Evolutionary conservation across 1,140 invertebrate species (phyloP).

Genomic region (Steinernema khuongi): DNA sequence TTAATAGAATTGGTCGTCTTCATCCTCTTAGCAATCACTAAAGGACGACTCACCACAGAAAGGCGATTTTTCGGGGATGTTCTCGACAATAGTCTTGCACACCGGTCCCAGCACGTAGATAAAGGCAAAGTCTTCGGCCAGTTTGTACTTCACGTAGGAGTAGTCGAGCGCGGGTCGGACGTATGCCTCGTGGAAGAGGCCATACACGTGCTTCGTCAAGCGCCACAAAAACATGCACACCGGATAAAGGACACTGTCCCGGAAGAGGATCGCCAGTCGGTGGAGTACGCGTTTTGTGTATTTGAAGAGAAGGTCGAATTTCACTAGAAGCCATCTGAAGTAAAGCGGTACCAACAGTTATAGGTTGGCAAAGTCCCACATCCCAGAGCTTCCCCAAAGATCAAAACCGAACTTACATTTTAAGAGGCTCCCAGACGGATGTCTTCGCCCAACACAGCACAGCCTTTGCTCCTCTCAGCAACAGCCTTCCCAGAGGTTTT

Average conservation of each 20-base stretch:
- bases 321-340: constrained; percentile 12
- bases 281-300: constrained; percentile 10
- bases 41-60: constrained; percentile 41
- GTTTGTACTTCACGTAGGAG: constrained; percentile 44
- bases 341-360: constrained; percentile 11
- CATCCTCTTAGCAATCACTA: too few species aligned
- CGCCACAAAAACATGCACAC: constrained; percentile 19
- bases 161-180: constrained; percentile 38
- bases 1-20: too few species aligned
- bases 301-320: neutral
- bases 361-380: constrained; percentile 18
- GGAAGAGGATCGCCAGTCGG: constrained; percentile 20
- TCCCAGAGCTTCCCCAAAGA: constrained; percentile 20
- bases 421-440: constrained; percentile 22
- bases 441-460: constrained; percentile 17
- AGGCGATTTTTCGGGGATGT: constrained; percentile 49
- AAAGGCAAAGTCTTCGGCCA: constrained; percentile 44
- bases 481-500: constrained; percentile 26
- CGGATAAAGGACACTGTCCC: constrained; percentile 28
- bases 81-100: constrained; percentile 39
- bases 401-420: constrained; percentile 23
- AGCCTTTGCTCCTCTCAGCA: neutral
- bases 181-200: constrained; percentile 18
- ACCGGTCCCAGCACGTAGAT: constrained; percentile 50
- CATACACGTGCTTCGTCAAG: constrained; percentile 14